phyloP scores from a whole-genome alignment of 2,888 invertebrate species.

The Drosophila algonquin region DNA sequence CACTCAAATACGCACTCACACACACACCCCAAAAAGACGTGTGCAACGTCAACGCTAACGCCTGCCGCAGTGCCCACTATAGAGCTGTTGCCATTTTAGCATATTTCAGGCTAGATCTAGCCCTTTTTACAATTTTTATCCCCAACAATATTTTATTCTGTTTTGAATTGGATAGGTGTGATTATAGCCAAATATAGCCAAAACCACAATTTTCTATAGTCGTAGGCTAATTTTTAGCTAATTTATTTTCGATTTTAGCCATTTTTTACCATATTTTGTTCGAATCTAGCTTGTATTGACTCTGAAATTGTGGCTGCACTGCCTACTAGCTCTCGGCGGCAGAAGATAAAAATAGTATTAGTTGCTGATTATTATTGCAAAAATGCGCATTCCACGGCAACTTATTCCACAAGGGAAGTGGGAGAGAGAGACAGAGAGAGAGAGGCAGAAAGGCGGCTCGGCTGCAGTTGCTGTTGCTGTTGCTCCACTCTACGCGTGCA shows the following conservation, averaged over 20 bases:
- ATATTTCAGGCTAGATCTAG: no score
- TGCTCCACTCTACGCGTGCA: conserved; percentile 58
- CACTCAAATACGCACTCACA: conserved; percentile 27
- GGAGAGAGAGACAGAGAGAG: conserved; percentile 14
- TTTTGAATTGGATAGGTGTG: no score
- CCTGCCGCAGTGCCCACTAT: neutral
- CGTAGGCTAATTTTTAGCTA: no score
- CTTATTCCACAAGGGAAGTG: conserved; percentile 63
- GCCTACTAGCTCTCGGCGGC: conserved; percentile 47
- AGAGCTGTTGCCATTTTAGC: no score
- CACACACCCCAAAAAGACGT: conserved; percentile 25
- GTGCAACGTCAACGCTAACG: conserved; percentile 4
- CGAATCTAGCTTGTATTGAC: no score
- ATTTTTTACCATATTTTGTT: no score
- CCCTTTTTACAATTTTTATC: no score
- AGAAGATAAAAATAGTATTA: conserved; percentile 80
- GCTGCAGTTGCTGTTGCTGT: conserved; percentile 23
- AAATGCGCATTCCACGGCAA: conserved; percentile 78
- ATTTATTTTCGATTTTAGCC: no score
- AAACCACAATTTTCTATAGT: no score
- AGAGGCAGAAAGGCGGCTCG: conserved; percentile 28
- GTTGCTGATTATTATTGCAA: conserved; percentile 82
- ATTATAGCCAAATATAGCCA: no score
- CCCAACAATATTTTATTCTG: no score
- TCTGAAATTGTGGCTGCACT: no score